Percentiles rank a stretch among this genome's conserved stretches.
Evolutionary conservation across 2,888 invertebrate species (phyloP).

Genomic region (Quadroppia sp.): DNA sequence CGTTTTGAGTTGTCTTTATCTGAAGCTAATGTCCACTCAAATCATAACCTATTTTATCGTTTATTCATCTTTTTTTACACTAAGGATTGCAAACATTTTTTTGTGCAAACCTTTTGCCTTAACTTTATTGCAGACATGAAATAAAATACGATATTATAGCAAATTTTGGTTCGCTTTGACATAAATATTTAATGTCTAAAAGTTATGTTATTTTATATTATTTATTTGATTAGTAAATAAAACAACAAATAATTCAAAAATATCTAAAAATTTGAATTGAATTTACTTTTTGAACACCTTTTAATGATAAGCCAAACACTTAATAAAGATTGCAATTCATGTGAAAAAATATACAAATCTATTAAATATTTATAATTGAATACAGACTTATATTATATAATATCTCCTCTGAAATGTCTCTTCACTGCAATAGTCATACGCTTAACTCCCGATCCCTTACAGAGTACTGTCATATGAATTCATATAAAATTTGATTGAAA

Average conservation of each 20-base stretch:
- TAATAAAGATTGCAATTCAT: background rate
- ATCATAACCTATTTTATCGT: background rate
- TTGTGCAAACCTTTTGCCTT: slow-evolving; percentile 1
- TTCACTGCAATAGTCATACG: background rate
- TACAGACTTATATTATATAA: no score
- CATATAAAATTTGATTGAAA: no score
- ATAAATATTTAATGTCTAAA: background rate
- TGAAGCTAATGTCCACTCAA: slow-evolving; percentile 5
- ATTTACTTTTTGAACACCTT: background rate
- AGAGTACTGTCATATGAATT: no score
- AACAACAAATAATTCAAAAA: no score
- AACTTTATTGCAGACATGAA: background rate
- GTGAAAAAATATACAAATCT: background rate
- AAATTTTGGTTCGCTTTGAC: background rate
- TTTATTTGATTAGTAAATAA: background rate
- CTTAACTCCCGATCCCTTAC: no score
- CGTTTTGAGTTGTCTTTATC: background rate
- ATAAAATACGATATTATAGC: background rate
- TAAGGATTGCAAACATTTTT: background rate
- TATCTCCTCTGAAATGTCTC: slow-evolving; percentile 24
- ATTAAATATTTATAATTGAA: background rate
- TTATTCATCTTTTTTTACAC: background rate
- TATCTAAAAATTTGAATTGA: background rate
- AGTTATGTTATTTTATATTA: background rate
- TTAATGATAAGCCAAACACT: background rate